A percentile compares a stretch with the other conserved stretches of the same genome.
Conservation (phyloP, 2,888 invertebrate genomes). For the Gandaritis pyraliata region DNA sequence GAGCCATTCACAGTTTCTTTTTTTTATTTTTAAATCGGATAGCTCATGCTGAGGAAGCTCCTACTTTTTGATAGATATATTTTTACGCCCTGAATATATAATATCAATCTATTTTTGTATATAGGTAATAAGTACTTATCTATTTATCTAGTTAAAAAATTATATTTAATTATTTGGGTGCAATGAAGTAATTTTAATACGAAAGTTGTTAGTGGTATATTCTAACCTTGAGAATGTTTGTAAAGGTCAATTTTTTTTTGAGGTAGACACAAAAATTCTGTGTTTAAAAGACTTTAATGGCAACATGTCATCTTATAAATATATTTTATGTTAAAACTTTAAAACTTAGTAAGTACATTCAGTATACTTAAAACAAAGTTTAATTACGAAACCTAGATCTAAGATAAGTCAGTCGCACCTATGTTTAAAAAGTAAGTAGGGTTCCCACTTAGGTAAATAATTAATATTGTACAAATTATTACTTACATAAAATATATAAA, state of each 20-base stretch:
- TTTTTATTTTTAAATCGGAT: too few relatives aligned
- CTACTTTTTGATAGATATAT: too few relatives aligned
- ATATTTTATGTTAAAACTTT: too few relatives aligned
- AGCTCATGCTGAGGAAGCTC: too few relatives aligned
- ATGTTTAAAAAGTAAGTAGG: background rate
- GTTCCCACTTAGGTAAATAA: background rate
- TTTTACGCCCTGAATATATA: background rate
- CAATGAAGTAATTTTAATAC: conserved; percentile 40
- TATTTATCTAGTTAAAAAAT: too few relatives aligned
- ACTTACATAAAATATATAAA: conserved; percentile 1
- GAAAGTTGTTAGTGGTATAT: too few relatives aligned
- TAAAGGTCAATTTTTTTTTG: background rate
- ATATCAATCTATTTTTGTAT: background rate
- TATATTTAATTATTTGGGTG: conserved; percentile 34
- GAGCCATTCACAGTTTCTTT: too few relatives aligned
- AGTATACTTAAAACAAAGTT: background rate
- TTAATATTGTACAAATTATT: conserved; percentile 3
- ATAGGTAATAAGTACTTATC: too few relatives aligned
- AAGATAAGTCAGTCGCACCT: background rate
- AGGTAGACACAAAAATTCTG: too few relatives aligned
- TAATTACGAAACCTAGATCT: background rate
- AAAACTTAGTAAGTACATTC: too few relatives aligned
- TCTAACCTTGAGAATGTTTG: background rate
- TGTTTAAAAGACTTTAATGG: too few relatives aligned
- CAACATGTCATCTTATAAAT: background rate